Base-by-base conservation (phyloP, 2,797 vertebrate species). In the Xiphorhynchus erythropygius region DNA sequence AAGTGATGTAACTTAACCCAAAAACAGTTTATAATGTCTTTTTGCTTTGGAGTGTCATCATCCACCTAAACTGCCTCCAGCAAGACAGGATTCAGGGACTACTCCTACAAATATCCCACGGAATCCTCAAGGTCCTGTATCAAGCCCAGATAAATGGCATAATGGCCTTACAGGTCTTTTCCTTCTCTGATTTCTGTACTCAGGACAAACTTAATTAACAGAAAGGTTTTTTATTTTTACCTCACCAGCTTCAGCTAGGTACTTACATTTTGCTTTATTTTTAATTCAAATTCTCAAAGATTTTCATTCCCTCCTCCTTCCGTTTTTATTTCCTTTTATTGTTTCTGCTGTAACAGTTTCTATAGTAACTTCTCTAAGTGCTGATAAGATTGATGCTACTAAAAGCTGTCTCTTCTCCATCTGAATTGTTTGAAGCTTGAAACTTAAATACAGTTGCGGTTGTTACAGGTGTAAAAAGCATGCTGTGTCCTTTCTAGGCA, bases 331-430 rank as follows among this genome's bases (percentile, higher is more conserved):
- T 96, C 94, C 92, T 94, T 95, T 89, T 33, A 96, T 95, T 97
- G 94, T 97, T 97, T 95, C 95, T 96, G 70, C 90, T 93, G 69
- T 78, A 89, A 80, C 87, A 88, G 97, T 97, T 97, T 93, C 97
- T 97, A 97, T 97, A 96, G 97, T 84, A 97, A 97, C 97, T 92
- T 78, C 81, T 78, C 67, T 50, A 87, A 95, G 80, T 84, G 78
- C 84, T 93, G 90, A 96, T 96, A 94, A 96, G 70, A 94, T 59
- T 92, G 94, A 94, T 94, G 95, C 89, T 81, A 89, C 87, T 92
- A 93, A 95, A 96, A 95, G 85, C 91, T 93, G 74, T 83, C 84
- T 83, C 85, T 95, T 94, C 69, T 83, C 68, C 39, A 17, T 68
- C 57, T 88, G 79, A 94, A 87, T 79, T 65, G 70, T 81, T 59